Evolutionary conservation across 1,140 invertebrate species (phyloP).

Genomic region (Theocolax elegans): DNA sequence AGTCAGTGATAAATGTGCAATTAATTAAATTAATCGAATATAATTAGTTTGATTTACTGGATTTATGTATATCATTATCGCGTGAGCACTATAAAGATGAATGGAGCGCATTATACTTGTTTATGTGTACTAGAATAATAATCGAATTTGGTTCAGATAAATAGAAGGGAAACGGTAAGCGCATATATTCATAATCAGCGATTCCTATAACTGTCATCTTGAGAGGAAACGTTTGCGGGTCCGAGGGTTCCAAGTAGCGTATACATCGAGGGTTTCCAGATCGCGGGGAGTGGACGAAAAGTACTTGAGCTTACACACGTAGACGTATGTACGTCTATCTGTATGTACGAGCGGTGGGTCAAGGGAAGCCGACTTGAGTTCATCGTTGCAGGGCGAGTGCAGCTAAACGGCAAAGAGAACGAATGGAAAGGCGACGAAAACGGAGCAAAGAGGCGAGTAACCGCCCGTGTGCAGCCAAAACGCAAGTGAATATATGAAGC

Average conservation of each 20-base stretch:
- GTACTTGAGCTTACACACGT: background rate
- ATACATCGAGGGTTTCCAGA: background rate
- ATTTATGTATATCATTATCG: no score
- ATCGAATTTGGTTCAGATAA: no score
- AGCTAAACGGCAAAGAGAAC: background rate
- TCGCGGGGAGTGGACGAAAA: background rate
- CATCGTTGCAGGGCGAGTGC: background rate
- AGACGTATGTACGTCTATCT: background rate
- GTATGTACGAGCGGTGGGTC: conserved; percentile 27
- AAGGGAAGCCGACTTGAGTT: conserved; percentile 15
- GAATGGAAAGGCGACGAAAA: background rate
- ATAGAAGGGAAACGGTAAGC: no score
- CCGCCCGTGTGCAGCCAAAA: background rate
- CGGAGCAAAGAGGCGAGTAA: background rate
- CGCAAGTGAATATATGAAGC: background rate
- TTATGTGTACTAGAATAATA: no score
- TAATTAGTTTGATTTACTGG: no score
- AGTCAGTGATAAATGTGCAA: no score
- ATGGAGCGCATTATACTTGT: no score
- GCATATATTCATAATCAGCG: background rate
- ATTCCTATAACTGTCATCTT: conserved; percentile 9
- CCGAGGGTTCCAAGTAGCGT: background rate
- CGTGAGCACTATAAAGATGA: no score
- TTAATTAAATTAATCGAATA: no score
- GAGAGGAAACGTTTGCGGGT: background rate